Base-by-base conservation (phyloP, 2,113 vertebrate genomes). In the Sprattus sprattus region DNA sequence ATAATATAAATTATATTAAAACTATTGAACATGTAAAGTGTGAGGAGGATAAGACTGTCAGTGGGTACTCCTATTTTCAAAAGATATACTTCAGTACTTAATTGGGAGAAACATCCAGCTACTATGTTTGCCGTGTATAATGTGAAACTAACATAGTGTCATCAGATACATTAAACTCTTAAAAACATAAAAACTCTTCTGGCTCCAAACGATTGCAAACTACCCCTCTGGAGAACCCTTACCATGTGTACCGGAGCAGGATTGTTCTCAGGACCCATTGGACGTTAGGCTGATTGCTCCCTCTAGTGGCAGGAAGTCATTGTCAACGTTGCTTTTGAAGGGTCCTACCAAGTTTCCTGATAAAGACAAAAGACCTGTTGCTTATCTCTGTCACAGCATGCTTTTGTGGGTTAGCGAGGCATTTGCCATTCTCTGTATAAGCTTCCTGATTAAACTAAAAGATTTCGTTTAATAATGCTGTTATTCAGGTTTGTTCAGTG, bases 301-400 rank as follows among this genome's bases (percentile, higher is more conserved):
- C 88, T 84, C 84, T 89, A 86, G 84, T 87, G 84, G 67, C 39
- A 78, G 46, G 39, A 49, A 45, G 60, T 47, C 0, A 71, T 81
- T 50, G 80, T 20, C 46, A 44, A 49, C 50, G 46, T 81, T 78
- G 39, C 28, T 78, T 78, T 39, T 3, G 13, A 78, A 78, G 32
- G 25, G 71, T 78, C 71, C 11, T 39, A 32, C 28, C 9, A 3
- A 16, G 71, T 78, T 78, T 78, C 28, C 71, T 78, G 71, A 78
- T 78, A 78, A 78, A 78, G 28, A 78, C 71, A 78, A 78, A 78
- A 78, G 71, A 78, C 71, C 32, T 78, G 71, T 32, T 78, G 28
- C 71, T 78, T 78, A 39, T 78, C 25, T 78, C 32, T 44, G 28
- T 11, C 32, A 39, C 71, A 32, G 71, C 28, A 78, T 32, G 32